Conservation (phyloP, 2,113 vertebrate species). For the Galemys pyrenaicus region DNA sequence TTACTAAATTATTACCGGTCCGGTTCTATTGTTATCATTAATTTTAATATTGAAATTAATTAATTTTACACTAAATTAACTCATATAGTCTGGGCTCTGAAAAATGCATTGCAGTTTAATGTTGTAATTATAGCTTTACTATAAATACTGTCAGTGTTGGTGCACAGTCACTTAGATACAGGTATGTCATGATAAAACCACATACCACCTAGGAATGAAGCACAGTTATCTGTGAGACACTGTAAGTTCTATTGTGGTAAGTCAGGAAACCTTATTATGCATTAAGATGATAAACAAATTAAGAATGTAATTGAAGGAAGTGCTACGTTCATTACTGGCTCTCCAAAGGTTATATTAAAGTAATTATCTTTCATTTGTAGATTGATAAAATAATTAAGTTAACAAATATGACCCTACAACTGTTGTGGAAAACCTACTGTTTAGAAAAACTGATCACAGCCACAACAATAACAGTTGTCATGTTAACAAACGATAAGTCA, state of each 20-base stretch:
- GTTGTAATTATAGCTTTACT: constrained; percentile 21
- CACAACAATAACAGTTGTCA: not conserved
- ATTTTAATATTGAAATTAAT: constrained; percentile 38
- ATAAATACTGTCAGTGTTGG: not conserved
- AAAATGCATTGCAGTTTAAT: constrained; percentile 35
- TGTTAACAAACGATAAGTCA: constrained; percentile 36
- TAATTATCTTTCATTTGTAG: constrained; percentile 57
- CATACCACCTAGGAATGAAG: constrained; percentile 2
- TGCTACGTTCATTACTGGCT: constrained; percentile 22
- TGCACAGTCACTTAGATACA: constrained; percentile 17
- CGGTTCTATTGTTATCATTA: not conserved
- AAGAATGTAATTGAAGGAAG: constrained; percentile 57
- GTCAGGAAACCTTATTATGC: constrained; percentile 43
- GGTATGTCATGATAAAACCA: not conserved
- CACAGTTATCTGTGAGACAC: constrained; percentile 1
- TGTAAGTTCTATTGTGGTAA: constrained; percentile 45
- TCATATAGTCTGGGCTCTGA: not conserved
- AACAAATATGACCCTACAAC: constrained; percentile 30
- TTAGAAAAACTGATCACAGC: not conserved
- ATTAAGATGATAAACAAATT: constrained; percentile 59
- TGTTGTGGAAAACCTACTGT: constrained; percentile 30
- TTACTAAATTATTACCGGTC: not conserved
- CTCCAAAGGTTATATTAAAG: constrained; percentile 62
- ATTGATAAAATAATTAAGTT: constrained; percentile 58
- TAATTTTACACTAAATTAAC: constrained; percentile 31